phyloP scores from a whole-genome alignment of 2,113 vertebrate species.

The Pygoscelis adeliae region DNA sequence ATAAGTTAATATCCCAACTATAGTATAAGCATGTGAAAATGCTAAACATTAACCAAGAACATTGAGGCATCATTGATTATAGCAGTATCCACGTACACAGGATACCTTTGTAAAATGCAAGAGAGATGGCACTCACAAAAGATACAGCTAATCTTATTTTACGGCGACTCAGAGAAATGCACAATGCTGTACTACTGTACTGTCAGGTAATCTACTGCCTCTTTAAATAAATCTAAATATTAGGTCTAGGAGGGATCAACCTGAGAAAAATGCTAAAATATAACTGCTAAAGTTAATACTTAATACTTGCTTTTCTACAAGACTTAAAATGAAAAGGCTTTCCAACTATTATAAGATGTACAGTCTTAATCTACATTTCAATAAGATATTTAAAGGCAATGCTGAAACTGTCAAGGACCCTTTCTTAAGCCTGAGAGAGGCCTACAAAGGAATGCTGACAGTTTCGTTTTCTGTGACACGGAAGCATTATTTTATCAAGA shows the following conservation, averaged over 20 bases:
- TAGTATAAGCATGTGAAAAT: background rate
- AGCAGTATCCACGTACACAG: background rate
- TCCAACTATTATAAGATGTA: conserved; percentile 62
- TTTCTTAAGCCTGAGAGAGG: conserved; percentile 70
- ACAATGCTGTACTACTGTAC: conserved; percentile 11
- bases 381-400: conserved; percentile 73
- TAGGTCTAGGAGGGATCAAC: conserved; percentile 53
- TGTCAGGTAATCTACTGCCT: conserved; percentile 56
- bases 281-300: conserved; percentile 57
- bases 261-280: conserved; percentile 65
- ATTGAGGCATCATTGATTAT: background rate
- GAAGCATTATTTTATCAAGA: conserved; percentile 68
- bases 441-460: conserved; percentile 62
- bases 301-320: conserved; percentile 70
- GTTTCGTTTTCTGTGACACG: conserved; percentile 47
- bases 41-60: background rate
- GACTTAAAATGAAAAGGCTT: conserved; percentile 70
- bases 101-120: background rate
- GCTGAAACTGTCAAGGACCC: conserved; percentile 64
- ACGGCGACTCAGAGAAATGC: background rate
- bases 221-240: conserved; percentile 69
- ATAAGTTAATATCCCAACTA: background rate
- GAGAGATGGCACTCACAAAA: background rate
- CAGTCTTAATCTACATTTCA: conserved; percentile 74
- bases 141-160: conserved; percentile 37